phyloP scores from a whole-genome alignment of 2,113 vertebrate genomes.

The Rhadina sibilatrix region DNA sequence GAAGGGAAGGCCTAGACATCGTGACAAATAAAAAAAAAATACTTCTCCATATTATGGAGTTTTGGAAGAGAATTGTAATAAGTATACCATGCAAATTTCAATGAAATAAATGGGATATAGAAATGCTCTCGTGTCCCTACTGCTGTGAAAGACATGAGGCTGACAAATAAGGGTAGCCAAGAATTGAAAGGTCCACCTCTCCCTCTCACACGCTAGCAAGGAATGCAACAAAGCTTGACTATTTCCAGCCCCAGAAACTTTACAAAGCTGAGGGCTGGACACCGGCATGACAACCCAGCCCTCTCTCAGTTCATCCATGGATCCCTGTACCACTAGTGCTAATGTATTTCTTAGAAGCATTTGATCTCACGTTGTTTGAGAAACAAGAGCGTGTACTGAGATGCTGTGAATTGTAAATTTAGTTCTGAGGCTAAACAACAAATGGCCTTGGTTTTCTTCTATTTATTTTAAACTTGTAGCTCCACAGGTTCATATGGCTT shows the following conservation, averaged over 20 bases:
- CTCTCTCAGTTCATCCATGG: no score
- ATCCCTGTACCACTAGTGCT: accelerated
- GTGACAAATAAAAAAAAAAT: not conserved
- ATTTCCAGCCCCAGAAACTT: not conserved
- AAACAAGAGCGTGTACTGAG: not conserved
- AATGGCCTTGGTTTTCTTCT: not conserved
- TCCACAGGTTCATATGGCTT: not conserved
- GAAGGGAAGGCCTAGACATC: not conserved
- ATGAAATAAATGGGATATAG: not conserved
- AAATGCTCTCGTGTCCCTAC: not conserved
- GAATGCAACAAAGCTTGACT: not conserved
- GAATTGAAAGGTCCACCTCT: not conserved
- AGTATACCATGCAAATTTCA: not conserved
- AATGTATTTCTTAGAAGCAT: not conserved
- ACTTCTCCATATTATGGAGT: not conserved
- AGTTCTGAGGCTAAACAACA: not conserved
- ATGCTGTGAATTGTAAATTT: not conserved
- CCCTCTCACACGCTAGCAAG: not conserved
- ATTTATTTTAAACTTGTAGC: not conserved
- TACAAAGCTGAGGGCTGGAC: not conserved
- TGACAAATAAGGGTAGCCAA: not conserved
- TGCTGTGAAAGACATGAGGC: not conserved
- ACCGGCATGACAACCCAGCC: not conserved
- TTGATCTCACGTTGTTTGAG: accelerated
- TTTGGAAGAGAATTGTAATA: not conserved